phyloP scores from a whole-genome alignment of 1,140 invertebrate genomes.

The Bemisia tabaci region DNA sequence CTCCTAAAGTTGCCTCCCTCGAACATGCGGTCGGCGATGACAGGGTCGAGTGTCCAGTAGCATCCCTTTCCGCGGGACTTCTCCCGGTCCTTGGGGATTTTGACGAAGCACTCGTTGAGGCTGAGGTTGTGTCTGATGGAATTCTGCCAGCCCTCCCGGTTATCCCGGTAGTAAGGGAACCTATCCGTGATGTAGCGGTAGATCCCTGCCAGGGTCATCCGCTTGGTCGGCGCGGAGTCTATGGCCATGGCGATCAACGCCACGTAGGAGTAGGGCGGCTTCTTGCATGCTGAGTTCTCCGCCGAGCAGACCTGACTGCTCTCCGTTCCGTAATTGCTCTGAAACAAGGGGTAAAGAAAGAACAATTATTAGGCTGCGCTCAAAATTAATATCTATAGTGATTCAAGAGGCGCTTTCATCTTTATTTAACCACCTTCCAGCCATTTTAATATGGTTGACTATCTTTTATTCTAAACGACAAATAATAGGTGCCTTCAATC shows the following conservation, averaged over 20 bases:
- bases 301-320: constrained; percentile 21
- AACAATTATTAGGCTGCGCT: too few species aligned
- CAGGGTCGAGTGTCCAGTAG: constrained; percentile 94
- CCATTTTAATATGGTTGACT: too few species aligned
- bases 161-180: constrained; percentile 96
- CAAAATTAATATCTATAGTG: too few species aligned
- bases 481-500: too few species aligned
- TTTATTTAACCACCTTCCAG: too few species aligned
- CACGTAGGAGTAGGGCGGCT: constrained; percentile 96
- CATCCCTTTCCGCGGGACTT: constrained; percentile 94
- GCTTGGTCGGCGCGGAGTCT: constrained; percentile 79
- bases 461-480: too few species aligned
- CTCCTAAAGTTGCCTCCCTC: constrained; percentile 60
- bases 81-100: constrained; percentile 56
- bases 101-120: constrained; percentile 98
- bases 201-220: constrained; percentile 93
- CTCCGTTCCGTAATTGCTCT: background rate
- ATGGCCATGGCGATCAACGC: constrained; percentile 98
- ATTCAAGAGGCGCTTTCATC: too few species aligned
- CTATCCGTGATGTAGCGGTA: constrained; percentile 93
- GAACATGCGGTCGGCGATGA: constrained; percentile 92
- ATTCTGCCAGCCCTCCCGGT: constrained; percentile 92
- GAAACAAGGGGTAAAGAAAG: too few species aligned
- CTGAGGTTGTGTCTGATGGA: constrained; percentile 93
- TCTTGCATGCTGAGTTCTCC: constrained; percentile 42